Evolutionary conservation across 2,888 invertebrate genomes (phyloP), one percentile per base, ranked within the genome.

Genomic region (Agriopis aurantiaria): DNA sequence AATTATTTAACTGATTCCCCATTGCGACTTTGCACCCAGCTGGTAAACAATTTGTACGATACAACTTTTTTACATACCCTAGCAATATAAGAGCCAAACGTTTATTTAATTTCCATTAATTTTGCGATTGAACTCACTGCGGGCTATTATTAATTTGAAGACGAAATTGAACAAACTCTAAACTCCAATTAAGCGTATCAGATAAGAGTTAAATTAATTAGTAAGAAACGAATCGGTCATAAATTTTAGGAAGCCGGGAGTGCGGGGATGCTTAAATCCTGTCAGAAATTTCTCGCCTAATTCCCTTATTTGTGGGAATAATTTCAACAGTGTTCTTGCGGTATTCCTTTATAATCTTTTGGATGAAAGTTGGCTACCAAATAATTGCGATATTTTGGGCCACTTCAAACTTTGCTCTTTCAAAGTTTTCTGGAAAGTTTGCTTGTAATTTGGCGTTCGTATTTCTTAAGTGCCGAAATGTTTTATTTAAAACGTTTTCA

Each of bases 131-230:
- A 84, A 80, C 71, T 81, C 75, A 74, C 69, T 79, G 60, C 73
- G 67, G 67, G 63, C 69, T 71, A 78, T 78, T 82, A 84, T 85
- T 82, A 84, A 84, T 80, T 80, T 65, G 33, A 78, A 81, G 82
- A 83, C 80, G 82, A 87, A 86, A 80, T 78, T 79, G 75, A 83
- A 83, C 82, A 84, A 88, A 86, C 80, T 85, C 77, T 69, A 76
- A 86, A 86, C 85, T 85, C 87, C 88, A 88, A 88, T 88, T 87
- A 85, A 82, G 85, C 82, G 82, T 83, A 85, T 86, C 84, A 85
- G 87, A 88, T 86, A 86, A 86, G 86, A 86, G 85, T 83, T 81
- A 88, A 90, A 90, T 90, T 91, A 91, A 91, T 91, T 89, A 89
- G 85, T 75, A 85, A 56, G 82, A 81, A 85, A 84, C 84, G 85